These are phyloP conservation scores for Eucidaris tribuloides DNA, from an alignment of 35 echinoderm and acorn worm species.

Conservation along the genomic window DNA sequence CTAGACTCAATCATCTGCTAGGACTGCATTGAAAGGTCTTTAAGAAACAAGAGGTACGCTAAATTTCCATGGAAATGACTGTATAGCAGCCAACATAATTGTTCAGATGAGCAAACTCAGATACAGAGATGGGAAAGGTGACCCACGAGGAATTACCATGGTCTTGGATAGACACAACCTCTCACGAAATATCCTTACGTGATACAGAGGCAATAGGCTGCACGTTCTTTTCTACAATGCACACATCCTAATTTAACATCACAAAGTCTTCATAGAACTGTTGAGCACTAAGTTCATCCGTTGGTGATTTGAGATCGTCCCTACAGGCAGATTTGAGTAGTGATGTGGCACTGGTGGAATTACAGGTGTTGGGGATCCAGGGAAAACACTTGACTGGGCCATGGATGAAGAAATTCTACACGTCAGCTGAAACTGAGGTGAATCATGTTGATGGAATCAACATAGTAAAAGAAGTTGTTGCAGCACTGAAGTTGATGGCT, in stretches of 20 bases:
- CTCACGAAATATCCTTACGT: slow-evolving; percentile 12
- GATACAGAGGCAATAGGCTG: slow-evolving; percentile 44
- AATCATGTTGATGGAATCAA: slow-evolving; percentile 29
- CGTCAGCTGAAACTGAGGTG: not conserved
- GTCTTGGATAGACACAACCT: slow-evolving; percentile 1
- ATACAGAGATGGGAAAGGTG: slow-evolving; percentile 53
- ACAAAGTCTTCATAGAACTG: not conserved
- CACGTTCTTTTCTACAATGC: slow-evolving; percentile 26
- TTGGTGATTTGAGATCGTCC: not conserved
- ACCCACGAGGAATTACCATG: slow-evolving; percentile 22
- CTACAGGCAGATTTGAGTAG: not conserved
- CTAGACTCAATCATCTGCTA: slow-evolving; percentile 34
- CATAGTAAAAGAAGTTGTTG: slow-evolving; percentile 9
- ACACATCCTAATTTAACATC: slow-evolving; percentile 22
- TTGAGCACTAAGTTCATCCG: not conserved
- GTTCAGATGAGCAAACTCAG: slow-evolving; percentile 42
- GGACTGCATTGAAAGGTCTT: slow-evolving; percentile 7
- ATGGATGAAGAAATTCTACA: slow-evolving; percentile 35
- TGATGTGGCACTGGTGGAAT: not conserved
- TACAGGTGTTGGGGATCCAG: not conserved
- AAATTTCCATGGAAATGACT: slow-evolving; percentile 37
- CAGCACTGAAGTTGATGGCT: not conserved
- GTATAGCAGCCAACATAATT: slow-evolving; percentile 31
- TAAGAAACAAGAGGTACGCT: slow-evolving; percentile 14
- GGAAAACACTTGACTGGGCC: slow-evolving; percentile 18